Conservation (phyloP, 2,888 invertebrate species). For the Pseudococcus viburni region DNA sequence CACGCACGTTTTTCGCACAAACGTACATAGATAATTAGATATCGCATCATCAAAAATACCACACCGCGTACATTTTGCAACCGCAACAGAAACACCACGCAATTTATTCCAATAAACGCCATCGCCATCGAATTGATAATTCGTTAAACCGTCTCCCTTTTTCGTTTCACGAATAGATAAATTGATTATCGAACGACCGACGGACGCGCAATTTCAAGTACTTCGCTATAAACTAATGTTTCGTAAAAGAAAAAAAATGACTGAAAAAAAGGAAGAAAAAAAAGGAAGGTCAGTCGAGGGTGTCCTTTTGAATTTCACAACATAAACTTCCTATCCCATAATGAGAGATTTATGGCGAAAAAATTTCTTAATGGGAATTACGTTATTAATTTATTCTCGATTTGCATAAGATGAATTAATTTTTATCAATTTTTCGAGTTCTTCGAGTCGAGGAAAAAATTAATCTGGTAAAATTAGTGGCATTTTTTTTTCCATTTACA, state of each 20-base stretch:
- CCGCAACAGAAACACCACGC: not conserved
- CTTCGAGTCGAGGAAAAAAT: not conserved
- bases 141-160: not conserved
- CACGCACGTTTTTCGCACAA: not conserved
- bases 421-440: not conserved
- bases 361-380: not conserved
- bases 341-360: not conserved
- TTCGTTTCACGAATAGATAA: not conserved
- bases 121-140: not conserved
- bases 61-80: not conserved
- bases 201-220: not conserved
- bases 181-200: not conserved
- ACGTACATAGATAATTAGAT: not conserved
- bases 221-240: not conserved
- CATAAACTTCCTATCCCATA: not conserved
- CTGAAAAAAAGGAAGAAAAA: too few relatives aligned
- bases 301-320: not conserved
- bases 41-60: not conserved
- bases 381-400: constrained; percentile 38
- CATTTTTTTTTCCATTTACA: not conserved
- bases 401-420: constrained; percentile 36
- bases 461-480: not conserved
- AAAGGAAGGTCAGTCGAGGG: not conserved
- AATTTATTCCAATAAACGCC: not conserved
- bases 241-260: too few relatives aligned